phyloP scores from a whole-genome alignment of 2,797 vertebrate genomes.

The Eulemur albifrons region DNA sequence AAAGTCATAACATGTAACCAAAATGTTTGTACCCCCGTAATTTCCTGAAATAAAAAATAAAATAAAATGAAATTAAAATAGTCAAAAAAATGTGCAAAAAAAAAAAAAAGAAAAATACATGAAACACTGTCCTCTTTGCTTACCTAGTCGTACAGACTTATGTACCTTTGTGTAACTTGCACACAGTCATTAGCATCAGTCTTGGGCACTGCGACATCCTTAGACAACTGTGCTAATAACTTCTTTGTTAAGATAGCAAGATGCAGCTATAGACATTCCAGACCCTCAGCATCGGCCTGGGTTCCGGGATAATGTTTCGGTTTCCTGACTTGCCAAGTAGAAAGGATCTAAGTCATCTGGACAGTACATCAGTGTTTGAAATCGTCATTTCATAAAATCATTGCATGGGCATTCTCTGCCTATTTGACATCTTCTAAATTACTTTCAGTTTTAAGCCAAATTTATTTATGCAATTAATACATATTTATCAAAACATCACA shows the following conservation, averaged over 20 bases:
- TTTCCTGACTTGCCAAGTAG: background rate
- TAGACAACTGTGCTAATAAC: accelerated
- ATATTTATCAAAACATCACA: background rate
- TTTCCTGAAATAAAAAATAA: too few relatives aligned
- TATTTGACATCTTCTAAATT: background rate
- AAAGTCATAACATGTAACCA: too few relatives aligned
- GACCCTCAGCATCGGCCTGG: accelerated
- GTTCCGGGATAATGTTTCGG: too few relatives aligned
- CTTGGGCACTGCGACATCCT: background rate
- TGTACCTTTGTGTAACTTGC: background rate
- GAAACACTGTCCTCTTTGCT: background rate
- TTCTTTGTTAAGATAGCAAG: background rate
- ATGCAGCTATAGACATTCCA: background rate
- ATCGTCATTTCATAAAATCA: background rate
- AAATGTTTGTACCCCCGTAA: too few relatives aligned
- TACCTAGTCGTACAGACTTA: accelerated
- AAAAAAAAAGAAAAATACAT: background rate
- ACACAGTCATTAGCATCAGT: background rate
- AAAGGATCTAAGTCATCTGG: background rate
- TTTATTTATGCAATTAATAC: background rate
- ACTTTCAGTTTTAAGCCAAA: background rate
- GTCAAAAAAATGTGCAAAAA: too few relatives aligned
- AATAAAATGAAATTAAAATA: too few relatives aligned
- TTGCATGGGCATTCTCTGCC: background rate
- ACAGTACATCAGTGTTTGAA: background rate